Conservation (phyloP, 1,140 invertebrate species). For the Elysia chlorotica region DNA sequence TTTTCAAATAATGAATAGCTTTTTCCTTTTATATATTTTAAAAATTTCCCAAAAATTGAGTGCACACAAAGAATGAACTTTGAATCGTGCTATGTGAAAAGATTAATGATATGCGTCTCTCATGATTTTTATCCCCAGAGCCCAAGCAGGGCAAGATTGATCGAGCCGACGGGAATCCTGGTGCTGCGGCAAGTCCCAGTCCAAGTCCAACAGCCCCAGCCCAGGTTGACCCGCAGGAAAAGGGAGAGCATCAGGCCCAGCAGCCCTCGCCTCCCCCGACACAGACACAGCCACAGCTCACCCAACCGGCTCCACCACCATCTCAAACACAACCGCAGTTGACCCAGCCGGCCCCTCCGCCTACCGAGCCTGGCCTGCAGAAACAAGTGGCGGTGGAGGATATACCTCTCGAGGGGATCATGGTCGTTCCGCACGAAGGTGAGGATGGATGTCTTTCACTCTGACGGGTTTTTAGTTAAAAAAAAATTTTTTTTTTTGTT, state of each 20-base stretch:
- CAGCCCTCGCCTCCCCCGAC: background rate
- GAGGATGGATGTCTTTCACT: background rate
- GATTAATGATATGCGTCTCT: too few relatives aligned
- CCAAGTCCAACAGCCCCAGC: background rate
- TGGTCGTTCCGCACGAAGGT: conserved; percentile 17
- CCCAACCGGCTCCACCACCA: background rate
- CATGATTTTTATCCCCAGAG: conserved; percentile 12
- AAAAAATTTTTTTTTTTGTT: too few relatives aligned
- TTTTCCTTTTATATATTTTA: background rate
- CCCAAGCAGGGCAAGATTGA: conserved; percentile 18
- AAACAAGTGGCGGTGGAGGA: background rate
- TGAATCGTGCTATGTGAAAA: background rate
- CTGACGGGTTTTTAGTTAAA: too few relatives aligned
- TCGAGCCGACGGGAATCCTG: background rate
- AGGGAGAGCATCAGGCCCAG: background rate
- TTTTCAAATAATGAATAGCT: background rate
- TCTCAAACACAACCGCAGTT: conserved; percentile 1
- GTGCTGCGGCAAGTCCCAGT: too few relatives aligned
- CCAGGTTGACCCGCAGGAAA: background rate
- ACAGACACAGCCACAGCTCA: background rate
- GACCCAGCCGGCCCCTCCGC: background rate
- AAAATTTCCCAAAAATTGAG: background rate
- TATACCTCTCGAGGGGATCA: conserved; percentile 28
- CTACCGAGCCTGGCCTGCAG: background rate
- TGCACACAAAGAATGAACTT: background rate